Percentiles rank a stretch among this genome's conserved stretches.
phyloP scores from a whole-genome alignment of 2,797 vertebrate species.

The Cynopterus sphinx region DNA sequence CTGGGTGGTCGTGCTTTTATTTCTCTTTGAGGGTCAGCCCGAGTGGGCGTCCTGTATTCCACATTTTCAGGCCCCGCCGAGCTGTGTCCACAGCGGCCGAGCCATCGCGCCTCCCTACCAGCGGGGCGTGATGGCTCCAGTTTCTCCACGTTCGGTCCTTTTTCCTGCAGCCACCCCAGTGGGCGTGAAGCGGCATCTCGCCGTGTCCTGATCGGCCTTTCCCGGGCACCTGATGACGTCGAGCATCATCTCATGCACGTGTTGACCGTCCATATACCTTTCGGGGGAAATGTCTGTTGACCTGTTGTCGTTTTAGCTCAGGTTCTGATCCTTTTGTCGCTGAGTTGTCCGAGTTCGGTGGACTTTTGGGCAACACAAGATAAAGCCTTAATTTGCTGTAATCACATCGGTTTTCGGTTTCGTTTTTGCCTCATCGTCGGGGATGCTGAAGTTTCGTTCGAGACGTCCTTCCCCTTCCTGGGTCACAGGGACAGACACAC shows the following conservation, averaged over 20 bases:
- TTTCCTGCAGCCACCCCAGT: accelerated
- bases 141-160: not conserved
- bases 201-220: not conserved
- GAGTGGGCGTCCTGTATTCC: too few species aligned
- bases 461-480: not conserved
- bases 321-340: not conserved
- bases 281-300: not conserved
- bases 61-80: not conserved
- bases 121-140: accelerated
- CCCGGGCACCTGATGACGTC: not conserved
- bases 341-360: not conserved
- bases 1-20: not conserved
- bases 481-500: not conserved
- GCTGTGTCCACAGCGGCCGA: not conserved
- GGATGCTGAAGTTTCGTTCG: not conserved
- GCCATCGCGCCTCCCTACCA: not conserved
- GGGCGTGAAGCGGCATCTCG: accelerated
- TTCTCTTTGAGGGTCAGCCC: not conserved
- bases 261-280: too few species aligned
- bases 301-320: not conserved
- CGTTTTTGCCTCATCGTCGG: not conserved
- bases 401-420: not conserved
- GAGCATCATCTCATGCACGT: not conserved
- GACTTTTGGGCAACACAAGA: not conserved
- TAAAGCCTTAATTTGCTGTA: not conserved